Base-by-base conservation (phyloP, 2,888 invertebrate genomes). In the Cecidostiba fungosa region DNA sequence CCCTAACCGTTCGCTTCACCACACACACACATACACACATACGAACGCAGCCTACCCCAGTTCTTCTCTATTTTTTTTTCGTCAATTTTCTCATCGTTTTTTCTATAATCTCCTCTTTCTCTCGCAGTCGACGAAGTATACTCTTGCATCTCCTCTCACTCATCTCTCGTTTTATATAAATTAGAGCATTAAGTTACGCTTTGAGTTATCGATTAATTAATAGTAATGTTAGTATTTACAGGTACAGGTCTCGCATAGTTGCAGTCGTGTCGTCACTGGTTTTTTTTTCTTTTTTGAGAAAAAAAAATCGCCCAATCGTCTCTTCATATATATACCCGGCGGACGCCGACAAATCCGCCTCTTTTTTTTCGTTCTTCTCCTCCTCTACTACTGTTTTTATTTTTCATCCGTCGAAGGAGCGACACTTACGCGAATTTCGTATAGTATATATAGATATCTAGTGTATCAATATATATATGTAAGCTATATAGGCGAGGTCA, bases 191-290 rank as follows among this genome's bases (percentile, higher is more conserved):
- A 88, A 88, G 86, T 91, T 91, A 91, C 87, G 88, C 89, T 89
- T 88, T 89, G 87, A 89, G 84, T 86, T 90, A 89, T 88, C 89
- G 88, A 89, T 83, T 88, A 87, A 90, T 89, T 90, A 89, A 88
- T 89, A 87, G 87, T 89, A 89, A 85, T 84, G 87, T 87, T 93
- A 93, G 90, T 93, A 93, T 93, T 90, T 93, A 93, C 93, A 93
- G 93, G 93, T 93, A 93, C 93, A 93, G 93, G 93, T 93, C 93
- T 93, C 93, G 93, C 93, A 93, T 92, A 93, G 93, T 93, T 93
- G 93, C 93, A 93, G 93, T 93, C 93, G 91, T 92, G 93, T 93
- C 93, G 93, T 92, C 92, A 92, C 92, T 93, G 90, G 90, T 92
- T 89, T 80, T 83, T 87, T 86, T 87, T 54, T 54, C n/a, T 8